phyloP scores from a whole-genome alignment of 2,113 vertebrate species.

The Podiceps cristatus region DNA sequence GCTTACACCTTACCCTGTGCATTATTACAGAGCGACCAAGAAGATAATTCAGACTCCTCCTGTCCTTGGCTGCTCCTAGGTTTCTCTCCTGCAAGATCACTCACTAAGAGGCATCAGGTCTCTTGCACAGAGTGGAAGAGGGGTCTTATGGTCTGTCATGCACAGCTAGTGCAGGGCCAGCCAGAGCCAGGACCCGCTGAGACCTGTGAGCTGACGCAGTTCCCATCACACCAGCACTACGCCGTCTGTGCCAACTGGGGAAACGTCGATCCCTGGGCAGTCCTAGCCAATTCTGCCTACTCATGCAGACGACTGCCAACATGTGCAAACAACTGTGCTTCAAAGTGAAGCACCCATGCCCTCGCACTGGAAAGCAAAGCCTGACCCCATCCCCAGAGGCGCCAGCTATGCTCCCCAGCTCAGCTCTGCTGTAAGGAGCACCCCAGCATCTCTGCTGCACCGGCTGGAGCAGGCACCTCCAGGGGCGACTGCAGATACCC shows the following conservation, averaged over 20 bases:
- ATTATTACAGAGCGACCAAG: background rate
- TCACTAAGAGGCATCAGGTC: background rate
- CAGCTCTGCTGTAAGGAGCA: background rate
- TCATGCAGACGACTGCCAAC: accelerated
- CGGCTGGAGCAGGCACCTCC: background rate
- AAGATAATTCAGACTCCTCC: background rate
- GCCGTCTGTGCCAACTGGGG: accelerated
- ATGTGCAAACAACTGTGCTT: accelerated
- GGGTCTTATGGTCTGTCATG: background rate
- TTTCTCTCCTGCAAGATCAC: background rate
- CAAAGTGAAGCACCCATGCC: too few species aligned
- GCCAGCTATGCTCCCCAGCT: background rate
- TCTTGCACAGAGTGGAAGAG: background rate
- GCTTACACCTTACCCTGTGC: background rate
- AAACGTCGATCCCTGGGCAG: accelerated
- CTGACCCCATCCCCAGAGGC: background rate
- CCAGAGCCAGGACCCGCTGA: background rate
- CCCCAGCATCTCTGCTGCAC: background rate
- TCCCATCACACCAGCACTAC: background rate
- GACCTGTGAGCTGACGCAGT: background rate
- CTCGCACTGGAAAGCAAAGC: background rate
- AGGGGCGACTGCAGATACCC: accelerated
- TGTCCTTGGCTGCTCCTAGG: background rate
- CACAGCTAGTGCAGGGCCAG: background rate
- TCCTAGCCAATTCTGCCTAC: background rate